Evolutionary conservation across 2,888 invertebrate species (phyloP), one percentile per base, ranked within the genome.

Genomic region (Cenopis cana): DNA sequence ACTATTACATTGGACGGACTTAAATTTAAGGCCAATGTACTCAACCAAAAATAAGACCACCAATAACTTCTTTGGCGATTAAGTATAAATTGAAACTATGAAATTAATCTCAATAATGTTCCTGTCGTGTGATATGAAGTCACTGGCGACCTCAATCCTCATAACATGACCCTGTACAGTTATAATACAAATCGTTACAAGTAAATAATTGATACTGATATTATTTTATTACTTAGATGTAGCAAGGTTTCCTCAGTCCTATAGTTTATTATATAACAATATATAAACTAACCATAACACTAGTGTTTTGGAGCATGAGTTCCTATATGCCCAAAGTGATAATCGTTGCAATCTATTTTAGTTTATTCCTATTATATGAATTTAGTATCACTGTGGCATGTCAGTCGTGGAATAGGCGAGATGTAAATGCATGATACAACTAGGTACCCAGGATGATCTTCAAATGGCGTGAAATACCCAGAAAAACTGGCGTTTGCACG

Each of bases 191-290:
- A 62, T 38, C 17, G 38, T 36, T 64, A 59, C n/a, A 41, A 52
- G 17, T 70, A 54, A 59, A 70, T 59, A 59, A 65, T 69, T 69
- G 57, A 69, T 69, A 69, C 69, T 64, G 69, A 64, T 59, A 70
- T 62, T 41, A 65, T 54, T 70, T 41, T 20, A 20, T 64, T 50
- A 64, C 46, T 52, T 49, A 52, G 59, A 41, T 38, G 49, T 56
- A 52, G 18, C 41, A 61, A 61, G 20, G 55, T 36, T 46, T 61
- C 59, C 33, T 70, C 69, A 64, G 69, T 65, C 38, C 69, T 41
- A 24, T 24, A 24, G 24, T 24, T 24, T 24, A 24, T 24, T 24
- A 24, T n/a, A n/a, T n/a, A n/a, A n/a, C n/a, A n/a, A n/a, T n/a
- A n/a, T n/a, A n/a, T n/a, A n/a, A n/a, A n/a, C n/a, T 24, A 24